Conservation (phyloP, 2,113 vertebrate genomes). For the Stomatorhinus ivindoensis region DNA sequence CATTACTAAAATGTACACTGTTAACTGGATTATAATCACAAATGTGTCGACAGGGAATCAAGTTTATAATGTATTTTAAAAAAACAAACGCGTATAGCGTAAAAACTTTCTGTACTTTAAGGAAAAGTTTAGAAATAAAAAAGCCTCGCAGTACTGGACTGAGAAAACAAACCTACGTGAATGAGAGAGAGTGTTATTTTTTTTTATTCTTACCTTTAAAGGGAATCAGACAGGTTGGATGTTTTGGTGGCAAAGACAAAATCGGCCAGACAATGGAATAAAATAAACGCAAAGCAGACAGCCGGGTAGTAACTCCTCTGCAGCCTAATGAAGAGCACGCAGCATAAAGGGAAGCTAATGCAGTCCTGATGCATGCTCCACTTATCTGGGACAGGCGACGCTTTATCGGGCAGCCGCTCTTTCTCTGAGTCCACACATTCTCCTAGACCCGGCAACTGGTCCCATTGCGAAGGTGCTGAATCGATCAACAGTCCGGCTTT, state of each 20-base stretch:
- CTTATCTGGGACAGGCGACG: constrained; percentile 45
- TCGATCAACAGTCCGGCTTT: constrained; percentile 32
- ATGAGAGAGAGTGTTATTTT: neutral
- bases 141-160: neutral
- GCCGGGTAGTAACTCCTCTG: constrained; percentile 50
- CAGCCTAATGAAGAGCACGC: constrained; percentile 32
- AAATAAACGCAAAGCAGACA: constrained; percentile 31
- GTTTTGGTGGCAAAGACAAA: constrained; percentile 31
- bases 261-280: constrained; percentile 36
- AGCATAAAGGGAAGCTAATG: constrained; percentile 35
- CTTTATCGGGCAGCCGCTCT: constrained; percentile 50
- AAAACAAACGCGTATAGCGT: neutral
- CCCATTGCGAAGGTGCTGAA: constrained; percentile 46
- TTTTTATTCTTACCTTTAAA: constrained; percentile 50
- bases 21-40: neutral
- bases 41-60: neutral
- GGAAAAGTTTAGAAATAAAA: neutral
- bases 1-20: neutral
- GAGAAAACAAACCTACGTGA: neutral
- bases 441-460: constrained; percentile 59
- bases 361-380: constrained; percentile 58
- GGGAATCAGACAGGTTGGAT: constrained; percentile 36
- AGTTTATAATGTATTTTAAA: neutral
- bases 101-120: constrained; percentile 8
- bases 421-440: constrained; percentile 74